Evolutionary conservation across 2,888 invertebrate species (phyloP).

Genomic region (Polyommatus iphigenia): DNA sequence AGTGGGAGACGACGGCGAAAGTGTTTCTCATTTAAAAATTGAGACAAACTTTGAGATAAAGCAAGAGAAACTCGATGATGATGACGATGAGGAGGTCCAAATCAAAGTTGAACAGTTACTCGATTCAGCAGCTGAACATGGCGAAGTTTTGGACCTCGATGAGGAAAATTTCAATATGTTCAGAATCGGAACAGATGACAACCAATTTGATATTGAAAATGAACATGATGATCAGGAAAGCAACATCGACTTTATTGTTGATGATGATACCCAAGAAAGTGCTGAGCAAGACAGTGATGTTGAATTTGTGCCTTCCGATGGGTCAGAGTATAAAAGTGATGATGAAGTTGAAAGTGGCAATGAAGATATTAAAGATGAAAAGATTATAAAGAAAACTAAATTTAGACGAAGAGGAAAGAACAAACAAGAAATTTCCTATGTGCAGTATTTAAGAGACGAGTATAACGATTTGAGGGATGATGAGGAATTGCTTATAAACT

Average conservation of each 20-base stretch:
- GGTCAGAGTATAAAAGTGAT: constrained; percentile 5
- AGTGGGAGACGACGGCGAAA: constrained; percentile 44
- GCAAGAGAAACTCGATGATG: constrained; percentile 45
- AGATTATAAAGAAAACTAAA: neutral
- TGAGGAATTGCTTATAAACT: constrained; percentile 50
- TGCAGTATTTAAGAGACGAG: constrained; percentile 25
- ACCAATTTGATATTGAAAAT: constrained; percentile 8
- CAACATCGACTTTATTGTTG: constrained; percentile 6
- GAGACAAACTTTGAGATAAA: constrained; percentile 41
- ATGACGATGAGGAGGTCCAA: constrained; percentile 38
- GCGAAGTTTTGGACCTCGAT: constrained; percentile 46
- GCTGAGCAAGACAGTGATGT: constrained; percentile 27
- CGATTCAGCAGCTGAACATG: constrained; percentile 49
- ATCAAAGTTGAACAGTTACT: constrained; percentile 46
- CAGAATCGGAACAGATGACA: constrained; percentile 36
- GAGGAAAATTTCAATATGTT: constrained; percentile 36
- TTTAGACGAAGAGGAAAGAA: neutral
- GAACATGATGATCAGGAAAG: constrained; percentile 34
- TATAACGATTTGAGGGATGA: constrained; percentile 55
- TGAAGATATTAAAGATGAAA: neutral
- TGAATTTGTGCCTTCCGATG: constrained; percentile 29
- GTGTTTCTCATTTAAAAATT: neutral
- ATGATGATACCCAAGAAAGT: neutral
- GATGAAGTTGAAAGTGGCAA: neutral
- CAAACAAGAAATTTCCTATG: neutral